Evolutionary conservation across 2,113 vertebrate species (phyloP).

Genomic region (Canis aureus): DNA sequence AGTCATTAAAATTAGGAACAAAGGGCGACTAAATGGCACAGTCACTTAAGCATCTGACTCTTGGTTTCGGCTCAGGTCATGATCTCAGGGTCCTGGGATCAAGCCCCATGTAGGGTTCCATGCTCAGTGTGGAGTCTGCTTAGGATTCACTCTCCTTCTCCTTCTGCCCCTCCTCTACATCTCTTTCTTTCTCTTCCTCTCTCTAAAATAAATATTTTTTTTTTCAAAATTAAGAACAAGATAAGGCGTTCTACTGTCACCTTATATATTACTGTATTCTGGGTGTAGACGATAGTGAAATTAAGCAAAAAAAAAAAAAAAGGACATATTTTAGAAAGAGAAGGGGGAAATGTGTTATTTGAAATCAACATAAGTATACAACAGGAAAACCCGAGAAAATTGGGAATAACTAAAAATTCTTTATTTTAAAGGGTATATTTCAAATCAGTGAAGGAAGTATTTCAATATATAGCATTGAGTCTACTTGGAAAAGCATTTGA

Average conservation of each 20-base stretch:
- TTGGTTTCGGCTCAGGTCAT: not conserved
- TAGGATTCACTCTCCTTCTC: not conserved
- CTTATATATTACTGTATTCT: not conserved
- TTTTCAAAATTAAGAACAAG: not conserved
- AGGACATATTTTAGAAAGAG: not conserved
- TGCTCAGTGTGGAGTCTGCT: not conserved
- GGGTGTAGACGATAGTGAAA: not conserved
- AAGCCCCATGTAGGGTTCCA: not conserved
- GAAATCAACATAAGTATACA: not conserved
- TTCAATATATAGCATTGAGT: not conserved
- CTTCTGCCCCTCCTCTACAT: not conserved
- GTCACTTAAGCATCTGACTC: not conserved
- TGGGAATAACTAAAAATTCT: not conserved
- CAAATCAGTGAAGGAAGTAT: not conserved
- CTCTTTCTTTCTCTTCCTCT: not conserved
- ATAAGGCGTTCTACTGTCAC: not conserved
- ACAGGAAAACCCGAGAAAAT: not conserved
- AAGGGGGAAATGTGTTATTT: not conserved
- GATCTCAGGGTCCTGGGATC: not conserved
- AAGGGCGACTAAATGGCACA: not conserved
- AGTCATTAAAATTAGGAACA: not conserved
- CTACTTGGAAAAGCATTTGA: not conserved
- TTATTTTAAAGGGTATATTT: not conserved
- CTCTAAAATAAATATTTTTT: not conserved
- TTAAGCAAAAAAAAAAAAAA: not conserved